Base-by-base conservation (phyloP, 2,888 invertebrate genomes). In the Hyposoter dolosus region DNA sequence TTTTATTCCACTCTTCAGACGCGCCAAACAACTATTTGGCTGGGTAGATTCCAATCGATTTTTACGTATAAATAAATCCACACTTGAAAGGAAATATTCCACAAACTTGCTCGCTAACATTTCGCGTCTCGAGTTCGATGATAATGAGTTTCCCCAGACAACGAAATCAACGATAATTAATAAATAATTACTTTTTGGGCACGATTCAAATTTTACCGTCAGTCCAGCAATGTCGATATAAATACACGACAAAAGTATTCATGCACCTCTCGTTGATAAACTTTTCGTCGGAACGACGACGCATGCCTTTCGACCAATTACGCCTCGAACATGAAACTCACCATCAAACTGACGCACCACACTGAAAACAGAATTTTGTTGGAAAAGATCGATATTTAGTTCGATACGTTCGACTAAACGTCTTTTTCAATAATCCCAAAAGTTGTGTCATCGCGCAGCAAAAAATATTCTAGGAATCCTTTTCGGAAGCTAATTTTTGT, bases 41-140 rank as follows among this genome's bases (percentile, higher is more conserved):
- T n/a, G 68, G 45, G 19, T 43, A 75, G 74, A 75, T 75, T 75
- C 74, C 60, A 60, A 60, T 75, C 74, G 74, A 75, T 75, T 60
- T 60, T 43, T 45, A 40, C 74, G n/a, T 40, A 15, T 35, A 23
- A 50, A 77, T 53, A 43, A 77, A 68, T 68, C 53, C 12, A n/a
- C 53, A 28, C 40, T 40, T 74, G 28, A 53, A 53, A 68, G 66
- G 28, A 53, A 68, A 77, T 76, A 72, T 60, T 68, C 28, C 35
- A 17, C 50, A 50, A 66, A 50, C 19, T 32, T 28, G 47, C 45
- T 43, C 43, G 12, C 35, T 35, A 45, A 32, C 28, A 9, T 28
- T 32, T n/a, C 65, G 32, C 65, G 32, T 32, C 47, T 12, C 19
- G 15, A 56, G 56, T 19, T 50, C 23, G 4, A 17, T n/a, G 17